phyloP scores from a whole-genome alignment of 2,888 invertebrate genomes.

The Pollenia angustigena region DNA sequence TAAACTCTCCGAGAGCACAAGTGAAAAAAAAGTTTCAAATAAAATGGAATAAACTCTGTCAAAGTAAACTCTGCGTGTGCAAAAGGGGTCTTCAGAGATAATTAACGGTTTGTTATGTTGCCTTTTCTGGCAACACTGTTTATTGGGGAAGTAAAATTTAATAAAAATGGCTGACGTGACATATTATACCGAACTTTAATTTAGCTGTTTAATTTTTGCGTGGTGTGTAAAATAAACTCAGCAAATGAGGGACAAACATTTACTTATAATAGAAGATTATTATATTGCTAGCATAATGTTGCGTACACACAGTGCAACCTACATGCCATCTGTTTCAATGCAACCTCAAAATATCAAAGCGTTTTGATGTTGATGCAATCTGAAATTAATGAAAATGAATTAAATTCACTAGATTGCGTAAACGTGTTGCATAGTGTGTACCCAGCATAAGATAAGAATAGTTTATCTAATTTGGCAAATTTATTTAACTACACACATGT shows the following conservation, averaged over 20 bases:
- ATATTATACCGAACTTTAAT: constrained; percentile 9
- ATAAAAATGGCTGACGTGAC: constrained; percentile 55
- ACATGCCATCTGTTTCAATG: too few relatives aligned
- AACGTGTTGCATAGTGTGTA: too few relatives aligned
- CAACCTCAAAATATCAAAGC: too few relatives aligned
- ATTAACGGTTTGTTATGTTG: neutral
- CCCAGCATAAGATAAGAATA: constrained; percentile 33
- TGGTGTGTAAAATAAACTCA: neutral
- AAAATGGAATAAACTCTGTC: too few relatives aligned
- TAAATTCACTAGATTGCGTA: too few relatives aligned
- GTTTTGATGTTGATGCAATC: too few relatives aligned
- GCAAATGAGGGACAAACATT: constrained; percentile 2
- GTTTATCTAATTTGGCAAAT: constrained; percentile 1
- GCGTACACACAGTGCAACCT: too few relatives aligned
- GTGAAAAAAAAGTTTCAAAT: too few relatives aligned
- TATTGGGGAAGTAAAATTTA: constrained; percentile 6
- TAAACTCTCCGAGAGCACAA: too few relatives aligned
- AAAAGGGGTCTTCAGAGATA: too few relatives aligned
- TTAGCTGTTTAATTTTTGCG: neutral
- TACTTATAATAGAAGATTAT: neutral
- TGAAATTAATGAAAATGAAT: too few relatives aligned
- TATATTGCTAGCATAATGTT: constrained; percentile 3
- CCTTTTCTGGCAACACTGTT: neutral
- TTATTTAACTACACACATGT: neutral
- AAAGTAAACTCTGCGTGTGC: too few relatives aligned